phyloP scores from a whole-genome alignment of 2,113 vertebrate genomes.

The Sphyrna mokarran region DNA sequence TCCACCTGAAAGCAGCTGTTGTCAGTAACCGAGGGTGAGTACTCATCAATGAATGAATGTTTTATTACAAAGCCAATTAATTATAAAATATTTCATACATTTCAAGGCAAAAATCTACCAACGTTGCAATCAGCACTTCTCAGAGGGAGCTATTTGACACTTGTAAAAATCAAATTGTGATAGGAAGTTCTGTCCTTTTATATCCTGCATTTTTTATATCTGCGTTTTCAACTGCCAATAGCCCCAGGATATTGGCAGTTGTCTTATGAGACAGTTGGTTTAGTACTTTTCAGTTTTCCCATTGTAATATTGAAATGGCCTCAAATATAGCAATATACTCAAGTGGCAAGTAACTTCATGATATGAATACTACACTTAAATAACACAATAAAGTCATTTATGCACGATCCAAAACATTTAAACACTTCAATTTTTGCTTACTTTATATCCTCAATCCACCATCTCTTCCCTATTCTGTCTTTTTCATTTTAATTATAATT shows the following conservation, averaged over 20 bases:
- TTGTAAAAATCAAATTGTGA: not conserved
- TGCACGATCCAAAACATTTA: not conserved
- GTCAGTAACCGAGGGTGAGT: slow-evolving; percentile 75
- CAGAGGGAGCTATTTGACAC: not conserved
- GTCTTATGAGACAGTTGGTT: not conserved
- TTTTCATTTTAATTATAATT: not conserved
- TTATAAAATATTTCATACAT: not conserved
- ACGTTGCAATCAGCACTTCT: not conserved
- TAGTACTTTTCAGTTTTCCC: not conserved
- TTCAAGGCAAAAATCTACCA: not conserved
- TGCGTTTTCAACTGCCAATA: no score
- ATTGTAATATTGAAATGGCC: not conserved
- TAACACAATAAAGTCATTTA: not conserved
- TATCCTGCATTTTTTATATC: not conserved
- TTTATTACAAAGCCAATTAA: not conserved
- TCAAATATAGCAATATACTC: not conserved
- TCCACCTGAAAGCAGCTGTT: slow-evolving; percentile 72
- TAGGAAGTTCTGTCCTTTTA: not conserved
- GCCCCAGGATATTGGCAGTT: not conserved
- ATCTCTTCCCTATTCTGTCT: not conserved
- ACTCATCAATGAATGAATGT: slow-evolving; percentile 38
- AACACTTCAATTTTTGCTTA: not conserved
- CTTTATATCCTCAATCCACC: not conserved
- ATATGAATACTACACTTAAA: not conserved
- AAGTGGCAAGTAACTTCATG: not conserved